Evolutionary conservation across 2,797 vertebrate species (phyloP).

Genomic region (Sciurus vulgaris): DNA sequence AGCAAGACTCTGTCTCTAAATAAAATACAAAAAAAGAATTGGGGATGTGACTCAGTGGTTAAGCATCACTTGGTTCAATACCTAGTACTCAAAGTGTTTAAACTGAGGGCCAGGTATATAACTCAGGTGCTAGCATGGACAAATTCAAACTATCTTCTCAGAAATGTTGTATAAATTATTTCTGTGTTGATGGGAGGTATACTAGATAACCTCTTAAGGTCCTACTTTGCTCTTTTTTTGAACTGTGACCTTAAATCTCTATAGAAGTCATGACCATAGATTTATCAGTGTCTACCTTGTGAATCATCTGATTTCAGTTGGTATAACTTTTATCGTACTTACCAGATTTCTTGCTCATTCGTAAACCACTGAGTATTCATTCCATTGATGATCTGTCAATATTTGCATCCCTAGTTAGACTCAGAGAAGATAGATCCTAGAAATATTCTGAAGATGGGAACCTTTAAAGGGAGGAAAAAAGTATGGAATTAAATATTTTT

Average conservation of each 20-base stretch:
- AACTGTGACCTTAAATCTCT: constrained; percentile 22
- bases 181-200: constrained; percentile 43
- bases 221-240: not conserved
- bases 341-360: not conserved
- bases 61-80: no score
- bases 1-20: no score
- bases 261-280: not conserved
- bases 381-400: not conserved
- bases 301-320: constrained; percentile 35
- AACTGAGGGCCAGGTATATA: not conserved
- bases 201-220: constrained; percentile 6
- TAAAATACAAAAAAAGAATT: no score
- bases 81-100: not conserved
- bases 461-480: not conserved
- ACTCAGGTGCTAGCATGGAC: not conserved
- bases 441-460: not conserved
- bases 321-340: not conserved
- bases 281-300: not conserved
- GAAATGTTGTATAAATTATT: constrained; percentile 47
- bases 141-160: not conserved
- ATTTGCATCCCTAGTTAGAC: not conserved
- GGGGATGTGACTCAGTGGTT: no score
- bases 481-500: constrained; percentile 25
- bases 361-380: not conserved
- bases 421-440: not conserved